These are phyloP conservation scores for Zoroaster sp. DNA, from an alignment of 53 echinoderm and acorn worm genomes.

Conservation along the genomic window DNA sequence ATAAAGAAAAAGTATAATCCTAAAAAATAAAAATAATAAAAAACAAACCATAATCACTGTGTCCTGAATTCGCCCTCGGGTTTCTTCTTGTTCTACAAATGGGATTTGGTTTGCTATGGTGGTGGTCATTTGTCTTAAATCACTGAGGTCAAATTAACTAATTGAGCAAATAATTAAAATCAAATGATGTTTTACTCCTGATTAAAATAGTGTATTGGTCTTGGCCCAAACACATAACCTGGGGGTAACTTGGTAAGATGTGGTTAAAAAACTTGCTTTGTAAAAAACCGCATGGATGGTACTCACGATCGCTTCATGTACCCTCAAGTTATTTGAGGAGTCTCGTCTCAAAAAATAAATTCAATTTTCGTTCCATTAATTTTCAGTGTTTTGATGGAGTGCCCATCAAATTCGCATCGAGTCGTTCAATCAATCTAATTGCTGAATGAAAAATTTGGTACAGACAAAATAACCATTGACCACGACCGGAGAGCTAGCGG, in stretches of 20 bases:
- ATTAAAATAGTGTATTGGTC: not conserved
- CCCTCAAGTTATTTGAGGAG: not conserved
- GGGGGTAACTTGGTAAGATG: not conserved
- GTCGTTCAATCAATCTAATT: not conserved
- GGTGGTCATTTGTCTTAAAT: not conserved
- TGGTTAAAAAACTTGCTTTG: not conserved
- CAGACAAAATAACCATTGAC: not conserved
- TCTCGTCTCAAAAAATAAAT: not conserved
- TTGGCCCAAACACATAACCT: not conserved
- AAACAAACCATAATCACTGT: no score
- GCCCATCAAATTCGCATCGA: not conserved
- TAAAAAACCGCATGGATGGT: not conserved
- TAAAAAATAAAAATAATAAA: no score
- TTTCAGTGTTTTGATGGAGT: not conserved
- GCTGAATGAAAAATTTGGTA: not conserved
- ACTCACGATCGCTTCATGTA: not conserved
- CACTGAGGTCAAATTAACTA: not conserved
- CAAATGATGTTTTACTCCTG: not conserved
- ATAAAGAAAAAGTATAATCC: no score
- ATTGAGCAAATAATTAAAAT: constrained; percentile 1
- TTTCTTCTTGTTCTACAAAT: not conserved
- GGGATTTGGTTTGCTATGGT: not conserved
- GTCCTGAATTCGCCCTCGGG: no score
- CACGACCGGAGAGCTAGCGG: not conserved
- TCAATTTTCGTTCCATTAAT: not conserved